phyloP scores from a whole-genome alignment of 2,113 vertebrate genomes.

The Aptenodytes forsteri region DNA sequence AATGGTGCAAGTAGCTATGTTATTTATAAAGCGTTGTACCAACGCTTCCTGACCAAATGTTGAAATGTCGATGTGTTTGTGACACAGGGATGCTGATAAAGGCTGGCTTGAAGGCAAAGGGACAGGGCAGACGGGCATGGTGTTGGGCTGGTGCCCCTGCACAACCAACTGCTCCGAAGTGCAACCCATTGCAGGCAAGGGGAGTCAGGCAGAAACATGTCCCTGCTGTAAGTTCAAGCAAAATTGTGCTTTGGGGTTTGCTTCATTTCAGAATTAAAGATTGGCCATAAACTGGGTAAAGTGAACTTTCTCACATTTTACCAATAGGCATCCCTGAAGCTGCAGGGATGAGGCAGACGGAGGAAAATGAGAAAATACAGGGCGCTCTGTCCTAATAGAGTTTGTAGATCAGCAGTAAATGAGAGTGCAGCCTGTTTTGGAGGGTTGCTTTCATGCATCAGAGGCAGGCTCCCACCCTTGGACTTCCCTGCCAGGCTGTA shows the following conservation, averaged over 20 bases:
- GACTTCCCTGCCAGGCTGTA: not conserved
- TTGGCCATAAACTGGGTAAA: not conserved
- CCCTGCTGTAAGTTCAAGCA: not conserved
- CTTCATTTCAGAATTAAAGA: not conserved
- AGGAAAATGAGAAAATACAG: not conserved
- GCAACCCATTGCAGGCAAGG: not conserved
- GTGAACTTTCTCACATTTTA: not conserved
- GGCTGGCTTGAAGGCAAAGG: not conserved
- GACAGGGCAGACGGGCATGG: not conserved
- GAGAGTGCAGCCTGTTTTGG: not conserved
- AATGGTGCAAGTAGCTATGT: not conserved
- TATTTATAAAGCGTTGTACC: too few relatives aligned
- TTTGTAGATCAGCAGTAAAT: not conserved
- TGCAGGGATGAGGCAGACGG: accelerated
- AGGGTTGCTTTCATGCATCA: not conserved
- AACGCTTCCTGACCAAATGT: not conserved
- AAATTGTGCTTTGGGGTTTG: not conserved
- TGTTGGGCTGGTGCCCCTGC: not conserved
- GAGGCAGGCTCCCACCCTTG: not conserved
- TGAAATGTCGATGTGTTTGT: not conserved
- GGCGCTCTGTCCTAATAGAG: accelerated
- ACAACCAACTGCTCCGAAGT: too few relatives aligned
- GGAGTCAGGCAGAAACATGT: not conserved
- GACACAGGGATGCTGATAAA: not conserved
- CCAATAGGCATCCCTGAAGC: not conserved